Base-by-base conservation (phyloP, 2,888 invertebrate species). In the Odontocolon sp. region DNA sequence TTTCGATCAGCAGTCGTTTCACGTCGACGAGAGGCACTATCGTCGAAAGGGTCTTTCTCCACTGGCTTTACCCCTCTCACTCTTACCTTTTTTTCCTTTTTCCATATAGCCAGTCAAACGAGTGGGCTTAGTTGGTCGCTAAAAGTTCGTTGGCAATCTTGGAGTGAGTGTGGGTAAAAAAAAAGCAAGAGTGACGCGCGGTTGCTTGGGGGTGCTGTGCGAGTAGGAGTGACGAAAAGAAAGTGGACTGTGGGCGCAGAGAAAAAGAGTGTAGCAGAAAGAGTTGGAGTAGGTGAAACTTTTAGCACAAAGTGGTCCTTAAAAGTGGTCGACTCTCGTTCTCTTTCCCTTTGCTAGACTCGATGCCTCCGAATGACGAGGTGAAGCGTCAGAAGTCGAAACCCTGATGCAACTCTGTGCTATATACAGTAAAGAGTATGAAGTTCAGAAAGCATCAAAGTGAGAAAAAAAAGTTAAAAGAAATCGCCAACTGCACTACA, bases 311-410 rank as follows among this genome's bases (percentile, higher is more conserved):
- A 85, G 83, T 84, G 85, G 81, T 78, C 80, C 81, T 83, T 80
- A 78, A 86, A 82, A 83, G 80, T 78, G 78, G 80, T 79, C 78
- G 80, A 75, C 68, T 77, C 80, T 59, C 68, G 68, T 72, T 69
- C 61, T 33, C 64, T 21, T 71, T 42, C 31, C 45, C 68, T 63
- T 77, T 72, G 64, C 56, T 40, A 40, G 74, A 52, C 70, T 78
- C 78, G 72, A 81, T 81, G 82, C 81, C 80, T 57, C 64, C 77
- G 77, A 77, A 77, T 64, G 77, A 69, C 72, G 76, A 76, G 70
- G 14, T n/a, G 85, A 86, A 85, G 84, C 86, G 85, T 86, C 85
- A 83, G 81, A 84, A 85, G 85, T 85, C 84, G 85, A 85, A 85
- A 85, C 85, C 81, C 83, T 78, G 79, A 79, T 85, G 40, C 36